Conservation (phyloP, 2,888 invertebrate genomes). For the Argyresthia goedartella region DNA sequence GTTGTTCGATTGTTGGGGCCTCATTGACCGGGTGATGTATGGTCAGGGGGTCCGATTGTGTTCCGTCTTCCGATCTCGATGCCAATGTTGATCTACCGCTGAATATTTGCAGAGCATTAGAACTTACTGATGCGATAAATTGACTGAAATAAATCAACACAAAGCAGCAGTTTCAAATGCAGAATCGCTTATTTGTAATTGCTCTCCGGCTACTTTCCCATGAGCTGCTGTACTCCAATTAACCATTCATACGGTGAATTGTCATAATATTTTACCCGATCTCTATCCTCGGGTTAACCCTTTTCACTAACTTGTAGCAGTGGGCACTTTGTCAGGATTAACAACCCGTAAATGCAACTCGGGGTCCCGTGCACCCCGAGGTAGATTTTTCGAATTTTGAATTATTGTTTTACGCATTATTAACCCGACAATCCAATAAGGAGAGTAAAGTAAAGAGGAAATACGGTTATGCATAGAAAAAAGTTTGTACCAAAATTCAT, state of each 20-base stretch:
- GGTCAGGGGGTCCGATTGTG: constrained; percentile 27
- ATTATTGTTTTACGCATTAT: constrained; percentile 65
- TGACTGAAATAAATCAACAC: not conserved
- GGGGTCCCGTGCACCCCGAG: constrained; percentile 32
- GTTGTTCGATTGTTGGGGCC: constrained; percentile 62
- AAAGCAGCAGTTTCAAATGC: too few species aligned
- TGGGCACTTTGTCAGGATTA: constrained; percentile 61
- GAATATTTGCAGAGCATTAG: constrained; percentile 6
- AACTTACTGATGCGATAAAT: not conserved
- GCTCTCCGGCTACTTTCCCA: too few species aligned
- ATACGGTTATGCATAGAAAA: not conserved
- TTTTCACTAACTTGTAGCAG: constrained; percentile 31
- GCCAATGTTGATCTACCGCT: constrained; percentile 38
- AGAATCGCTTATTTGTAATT: too few species aligned
- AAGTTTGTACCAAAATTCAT: not conserved
- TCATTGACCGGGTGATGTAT: constrained; percentile 65
- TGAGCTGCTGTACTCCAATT: constrained; percentile 3
- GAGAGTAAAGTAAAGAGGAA: constrained; percentile 34
- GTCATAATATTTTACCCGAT: constrained; percentile 56
- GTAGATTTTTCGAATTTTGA: constrained; percentile 54
- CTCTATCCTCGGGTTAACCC: constrained; percentile 43
- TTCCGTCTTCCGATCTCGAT: constrained; percentile 52
- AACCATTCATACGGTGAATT: constrained; percentile 19
- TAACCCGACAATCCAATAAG: constrained; percentile 65
- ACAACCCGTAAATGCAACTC: constrained; percentile 53